Percentiles rank a stretch among this genome's conserved stretches.
phyloP scores from a whole-genome alignment of 2,888 invertebrate genomes.

The Drosophila maculinotata region DNA sequence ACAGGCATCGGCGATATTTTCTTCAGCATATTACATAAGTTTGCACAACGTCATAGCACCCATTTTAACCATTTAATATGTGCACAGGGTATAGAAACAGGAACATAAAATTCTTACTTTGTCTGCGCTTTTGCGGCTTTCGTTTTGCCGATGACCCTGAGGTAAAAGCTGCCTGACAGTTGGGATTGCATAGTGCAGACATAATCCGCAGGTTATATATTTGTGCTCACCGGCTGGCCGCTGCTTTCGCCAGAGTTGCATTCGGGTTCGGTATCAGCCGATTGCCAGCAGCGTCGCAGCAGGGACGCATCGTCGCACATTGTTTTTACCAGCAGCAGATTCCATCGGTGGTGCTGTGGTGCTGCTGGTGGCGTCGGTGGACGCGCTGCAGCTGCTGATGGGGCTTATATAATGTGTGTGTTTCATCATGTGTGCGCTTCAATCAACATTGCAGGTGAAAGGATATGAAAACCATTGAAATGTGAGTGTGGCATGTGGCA shows the following conservation, averaged over 20 bases:
- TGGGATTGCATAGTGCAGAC: constrained; percentile 58
- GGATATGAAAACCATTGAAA: constrained; percentile 1
- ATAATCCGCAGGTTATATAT: constrained; percentile 64
- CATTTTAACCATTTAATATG: too few species aligned
- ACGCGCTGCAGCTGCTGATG: constrained; percentile 2
- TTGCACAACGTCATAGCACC: too few species aligned
- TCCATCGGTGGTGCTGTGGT: neutral
- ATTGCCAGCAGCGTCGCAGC: constrained; percentile 60
- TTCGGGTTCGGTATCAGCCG: constrained; percentile 38
- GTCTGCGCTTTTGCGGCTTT: constrained; percentile 51
- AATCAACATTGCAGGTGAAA: constrained; percentile 20
- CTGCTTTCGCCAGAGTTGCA: constrained; percentile 19
- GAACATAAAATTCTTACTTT: constrained; percentile 36
- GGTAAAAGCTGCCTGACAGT: constrained; percentile 63
- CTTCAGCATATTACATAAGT: too few species aligned
- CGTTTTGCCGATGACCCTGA: constrained; percentile 38
- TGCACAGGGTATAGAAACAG: neutral
- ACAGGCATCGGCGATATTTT: too few species aligned
- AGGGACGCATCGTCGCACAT: constrained; percentile 50
- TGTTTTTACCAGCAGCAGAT: constrained; percentile 24
- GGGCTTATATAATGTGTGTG: constrained; percentile 2
- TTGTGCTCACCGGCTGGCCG: constrained; percentile 3
- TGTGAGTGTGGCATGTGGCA: constrained; percentile 1
- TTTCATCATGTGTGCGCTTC: constrained; percentile 13
- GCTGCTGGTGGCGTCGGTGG: neutral